Conservation (phyloP, 2,797 vertebrate species). For the Peromyscus eremicus region DNA sequence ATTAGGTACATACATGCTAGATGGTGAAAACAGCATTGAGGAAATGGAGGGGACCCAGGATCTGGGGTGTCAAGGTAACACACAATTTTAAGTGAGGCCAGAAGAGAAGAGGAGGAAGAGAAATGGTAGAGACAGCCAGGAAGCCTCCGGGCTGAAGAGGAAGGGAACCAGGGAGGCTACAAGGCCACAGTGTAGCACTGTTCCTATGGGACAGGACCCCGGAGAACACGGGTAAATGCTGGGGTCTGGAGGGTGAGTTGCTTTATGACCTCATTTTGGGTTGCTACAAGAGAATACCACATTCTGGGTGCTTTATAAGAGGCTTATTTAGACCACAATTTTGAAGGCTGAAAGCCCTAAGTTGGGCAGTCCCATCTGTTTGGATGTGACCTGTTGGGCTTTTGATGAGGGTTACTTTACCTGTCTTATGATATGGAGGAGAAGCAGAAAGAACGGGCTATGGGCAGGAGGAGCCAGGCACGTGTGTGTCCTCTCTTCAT, state of each 20-base stretch:
- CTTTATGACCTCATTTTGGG: background rate
- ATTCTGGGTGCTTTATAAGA: background rate
- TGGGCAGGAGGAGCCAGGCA: background rate
- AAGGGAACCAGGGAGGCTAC: background rate
- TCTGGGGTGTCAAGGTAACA: fast-evolving
- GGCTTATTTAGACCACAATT: background rate
- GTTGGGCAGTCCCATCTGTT: background rate
- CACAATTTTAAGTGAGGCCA: background rate
- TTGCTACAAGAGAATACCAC: background rate
- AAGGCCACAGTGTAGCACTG: background rate
- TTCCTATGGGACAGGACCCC: background rate
- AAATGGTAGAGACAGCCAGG: background rate
- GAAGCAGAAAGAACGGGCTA: background rate
- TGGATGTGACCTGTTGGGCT: background rate
- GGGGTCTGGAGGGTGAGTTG: background rate
- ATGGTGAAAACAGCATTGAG: background rate
- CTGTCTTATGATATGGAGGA: background rate
- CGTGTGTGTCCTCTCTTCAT: background rate
- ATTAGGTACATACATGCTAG: background rate
- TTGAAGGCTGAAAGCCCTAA: background rate
- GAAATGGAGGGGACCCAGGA: background rate
- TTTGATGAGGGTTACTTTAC: background rate
- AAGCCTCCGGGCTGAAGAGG: background rate
- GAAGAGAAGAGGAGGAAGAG: background rate
- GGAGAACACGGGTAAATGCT: background rate